These are phyloP conservation scores for Patella caerulea DNA, from an alignment of 2,888 invertebrate genomes.

Conservation along the genomic window DNA sequence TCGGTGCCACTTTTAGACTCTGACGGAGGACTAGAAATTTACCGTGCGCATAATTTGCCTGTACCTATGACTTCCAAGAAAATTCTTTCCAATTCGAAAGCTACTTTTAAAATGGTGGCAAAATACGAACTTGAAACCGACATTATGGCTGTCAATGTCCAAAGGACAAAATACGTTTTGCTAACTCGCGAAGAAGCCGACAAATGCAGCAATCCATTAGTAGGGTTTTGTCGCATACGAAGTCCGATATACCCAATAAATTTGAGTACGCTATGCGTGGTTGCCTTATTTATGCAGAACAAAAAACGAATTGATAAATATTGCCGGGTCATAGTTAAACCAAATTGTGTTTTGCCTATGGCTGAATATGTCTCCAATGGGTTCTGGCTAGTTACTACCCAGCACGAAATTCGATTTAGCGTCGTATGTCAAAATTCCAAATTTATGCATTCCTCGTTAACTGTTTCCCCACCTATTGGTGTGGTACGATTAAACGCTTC, in stretches of 20 bases:
- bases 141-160: not conserved
- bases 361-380: not conserved
- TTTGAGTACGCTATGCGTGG: not conserved
- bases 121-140: not conserved
- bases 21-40: not conserved
- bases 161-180: not conserved
- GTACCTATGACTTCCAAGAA: not conserved
- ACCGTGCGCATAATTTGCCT: not conserved
- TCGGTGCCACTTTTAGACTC: not conserved
- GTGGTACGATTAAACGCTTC: not conserved
- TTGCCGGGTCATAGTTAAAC: not conserved
- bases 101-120: not conserved
- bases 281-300: not conserved
- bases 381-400: not conserved
- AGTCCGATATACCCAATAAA: not conserved
- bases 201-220: not conserved
- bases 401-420: not conserved
- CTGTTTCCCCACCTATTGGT: not conserved
- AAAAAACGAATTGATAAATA: not conserved
- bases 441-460: not conserved
- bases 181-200: not conserved
- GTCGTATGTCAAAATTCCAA: not conserved
- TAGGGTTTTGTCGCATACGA: not conserved
- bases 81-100: not conserved
- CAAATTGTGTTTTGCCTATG: not conserved